These are phyloP conservation scores for Philotrypesis tridentata DNA, from an alignment of 1,140 invertebrate species.

Conservation along the genomic window DNA sequence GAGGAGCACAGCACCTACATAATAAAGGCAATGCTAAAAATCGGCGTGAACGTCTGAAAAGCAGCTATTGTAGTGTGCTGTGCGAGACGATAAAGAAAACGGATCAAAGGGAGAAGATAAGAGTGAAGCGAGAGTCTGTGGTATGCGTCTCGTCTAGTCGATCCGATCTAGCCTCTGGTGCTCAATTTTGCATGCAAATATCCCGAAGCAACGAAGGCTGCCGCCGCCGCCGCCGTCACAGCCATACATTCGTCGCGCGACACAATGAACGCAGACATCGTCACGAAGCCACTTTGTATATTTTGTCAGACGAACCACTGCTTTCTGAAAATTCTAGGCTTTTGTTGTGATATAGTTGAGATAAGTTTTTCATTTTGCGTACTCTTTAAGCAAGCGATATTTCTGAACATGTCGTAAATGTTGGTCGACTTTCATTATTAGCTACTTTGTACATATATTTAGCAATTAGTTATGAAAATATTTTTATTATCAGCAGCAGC, in stretches of 20 bases:
- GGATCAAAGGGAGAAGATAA: constrained; percentile 6
- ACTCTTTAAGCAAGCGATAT: too few species aligned
- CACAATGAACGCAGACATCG: constrained; percentile 4
- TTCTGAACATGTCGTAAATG: too few species aligned
- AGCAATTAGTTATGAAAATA: too few species aligned
- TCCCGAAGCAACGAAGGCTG: background rate
- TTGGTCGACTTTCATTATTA: too few species aligned
- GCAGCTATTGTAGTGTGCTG: background rate
- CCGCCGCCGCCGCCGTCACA: background rate
- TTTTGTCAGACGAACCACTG: background rate
- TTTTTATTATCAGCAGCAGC: too few species aligned
- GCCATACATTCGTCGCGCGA: too few species aligned
- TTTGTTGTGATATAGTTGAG: background rate
- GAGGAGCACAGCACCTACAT: background rate
- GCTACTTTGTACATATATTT: too few species aligned
- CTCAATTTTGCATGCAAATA: constrained; percentile 35
- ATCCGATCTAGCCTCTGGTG: constrained; percentile 1
- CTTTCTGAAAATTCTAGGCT: background rate
- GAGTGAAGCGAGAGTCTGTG: background rate
- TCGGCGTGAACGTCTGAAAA: background rate
- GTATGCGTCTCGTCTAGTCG: constrained; percentile 2
- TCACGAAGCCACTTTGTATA: background rate
- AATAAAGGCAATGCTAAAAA: background rate
- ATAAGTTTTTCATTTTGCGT: too few species aligned
- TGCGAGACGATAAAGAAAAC: background rate